Evolutionary conservation across 1,140 invertebrate species (phyloP), one percentile per base, ranked within the genome.

Genomic region (Steinernema feltiae): DNA sequence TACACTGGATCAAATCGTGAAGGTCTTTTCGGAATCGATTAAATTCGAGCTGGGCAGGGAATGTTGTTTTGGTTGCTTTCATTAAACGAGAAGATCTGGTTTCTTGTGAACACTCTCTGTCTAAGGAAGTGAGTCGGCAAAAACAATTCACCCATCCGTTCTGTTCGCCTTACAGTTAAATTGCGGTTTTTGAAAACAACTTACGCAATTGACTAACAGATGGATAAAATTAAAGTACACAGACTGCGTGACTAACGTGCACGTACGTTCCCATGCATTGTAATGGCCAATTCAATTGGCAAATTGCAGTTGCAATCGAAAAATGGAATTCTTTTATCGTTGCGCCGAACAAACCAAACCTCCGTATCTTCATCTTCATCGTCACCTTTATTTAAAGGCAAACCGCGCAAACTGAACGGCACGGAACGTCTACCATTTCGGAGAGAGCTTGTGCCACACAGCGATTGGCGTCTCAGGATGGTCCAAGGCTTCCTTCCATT

Each of bases 391-490:
- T n/a, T n/a, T n/a, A n/a, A n/a, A n/a, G n/a, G n/a, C n/a, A n/a
- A n/a, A n/a, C n/a, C n/a, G n/a, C n/a, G n/a, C n/a, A n/a, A n/a
- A n/a, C n/a, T n/a, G n/a, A n/a, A n/a, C n/a, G n/a, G n/a, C n/a
- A n/a, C n/a, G n/a, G n/a, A n/a, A 18, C 76, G 18, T 48, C 76
- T 70, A 85, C 84, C 84, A 85, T 32, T 83, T 78, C 0, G 85
- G 82, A 27, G 74, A 73, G 29, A 85, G 70, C 32, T 78, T 73
- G 70, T 85, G 84, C 82, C 82, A 85, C 30, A 71, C 32, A 17
- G 85, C 81, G 0, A 85, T 72, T 12, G 83, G 75, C 15, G 72
- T 74, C 35, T 84, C 84, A 1, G 84, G 85, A 46, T 85, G 78
- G 7, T 77, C 76, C 21, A 84, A 30, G 0, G 78, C 78, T 74